phyloP scores from a whole-genome alignment of 2,888 invertebrate genomes.

The Andricus quercusramuli region DNA sequence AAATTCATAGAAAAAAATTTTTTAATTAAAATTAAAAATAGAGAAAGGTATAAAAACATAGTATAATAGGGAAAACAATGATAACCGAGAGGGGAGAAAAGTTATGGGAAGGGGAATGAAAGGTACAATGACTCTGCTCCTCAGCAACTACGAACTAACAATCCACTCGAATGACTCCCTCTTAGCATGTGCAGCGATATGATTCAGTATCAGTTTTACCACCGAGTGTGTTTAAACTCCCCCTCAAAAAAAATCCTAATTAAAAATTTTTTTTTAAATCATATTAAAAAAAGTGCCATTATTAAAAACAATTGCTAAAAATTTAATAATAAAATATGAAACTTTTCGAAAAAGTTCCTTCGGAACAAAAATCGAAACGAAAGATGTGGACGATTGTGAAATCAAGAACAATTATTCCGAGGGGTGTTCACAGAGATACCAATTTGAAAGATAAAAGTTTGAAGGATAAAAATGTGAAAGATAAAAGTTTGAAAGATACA shows the following conservation, averaged over 20 bases:
- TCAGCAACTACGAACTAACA: constrained; percentile 7
- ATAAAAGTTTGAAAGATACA: neutral
- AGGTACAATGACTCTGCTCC: constrained; percentile 35
- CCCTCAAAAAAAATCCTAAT: neutral
- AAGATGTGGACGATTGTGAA: neutral
- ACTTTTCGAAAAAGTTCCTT: constrained; percentile 18
- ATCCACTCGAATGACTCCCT: constrained; percentile 28
- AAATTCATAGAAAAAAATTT: no score
- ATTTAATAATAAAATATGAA: constrained; percentile 11
- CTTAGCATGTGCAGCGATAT: constrained; percentile 17
- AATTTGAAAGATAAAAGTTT: neutral
- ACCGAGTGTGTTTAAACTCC: constrained; percentile 10
- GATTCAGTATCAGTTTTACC: constrained; percentile 32
- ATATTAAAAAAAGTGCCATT: neutral
- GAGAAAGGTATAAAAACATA: neutral
- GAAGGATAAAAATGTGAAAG: neutral
- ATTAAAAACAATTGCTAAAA: neutral
- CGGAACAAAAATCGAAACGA: neutral
- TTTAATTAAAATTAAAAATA: no score
- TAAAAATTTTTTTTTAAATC: no score
- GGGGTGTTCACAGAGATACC: neutral
- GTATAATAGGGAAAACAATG: neutral
- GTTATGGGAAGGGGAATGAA: constrained; percentile 13
- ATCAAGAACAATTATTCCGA: neutral
- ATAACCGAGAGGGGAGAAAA: constrained; percentile 28